phyloP scores from a whole-genome alignment of 2,888 invertebrate species.

The Chalcis sispes region DNA sequence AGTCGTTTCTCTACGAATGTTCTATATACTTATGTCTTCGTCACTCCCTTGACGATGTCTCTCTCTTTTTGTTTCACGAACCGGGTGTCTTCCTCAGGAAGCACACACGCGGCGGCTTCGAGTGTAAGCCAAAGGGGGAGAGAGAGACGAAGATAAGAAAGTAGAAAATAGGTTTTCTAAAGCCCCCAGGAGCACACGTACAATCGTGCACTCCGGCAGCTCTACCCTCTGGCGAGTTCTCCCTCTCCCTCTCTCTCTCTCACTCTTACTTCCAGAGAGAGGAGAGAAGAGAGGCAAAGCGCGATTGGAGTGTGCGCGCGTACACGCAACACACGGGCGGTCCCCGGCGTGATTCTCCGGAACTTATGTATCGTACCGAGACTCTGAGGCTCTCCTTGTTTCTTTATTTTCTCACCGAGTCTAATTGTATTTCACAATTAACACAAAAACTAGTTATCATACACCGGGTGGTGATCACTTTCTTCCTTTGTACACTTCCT shows the following conservation, averaged over 20 bases:
- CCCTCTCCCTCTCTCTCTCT: background rate
- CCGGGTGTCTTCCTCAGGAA: slow-evolving; percentile 14
- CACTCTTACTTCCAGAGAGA: slow-evolving; percentile 9
- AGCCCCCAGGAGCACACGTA: slow-evolving; percentile 28
- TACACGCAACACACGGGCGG: slow-evolving; percentile 43
- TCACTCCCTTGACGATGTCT: slow-evolving; percentile 35
- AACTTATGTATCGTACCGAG: background rate
- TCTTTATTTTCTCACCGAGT: background rate
- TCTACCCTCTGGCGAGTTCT: too few relatives aligned
- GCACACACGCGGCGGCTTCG: slow-evolving; percentile 9
- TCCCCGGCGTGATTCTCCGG: slow-evolving; percentile 47
- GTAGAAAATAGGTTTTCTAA: background rate
- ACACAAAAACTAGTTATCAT: background rate
- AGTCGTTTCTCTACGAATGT: slow-evolving; percentile 32
- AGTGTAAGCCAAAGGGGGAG: background rate
- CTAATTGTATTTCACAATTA: slow-evolving; percentile 13
- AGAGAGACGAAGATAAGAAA: background rate
- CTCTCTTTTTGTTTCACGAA: slow-evolving; percentile 9
- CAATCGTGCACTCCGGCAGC: slow-evolving; percentile 15
- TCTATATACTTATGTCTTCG: slow-evolving; percentile 33
- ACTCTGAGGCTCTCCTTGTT: background rate
- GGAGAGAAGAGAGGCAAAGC: slow-evolving; percentile 16
- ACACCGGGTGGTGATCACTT: slow-evolving; percentile 20
- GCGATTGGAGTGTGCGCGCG: slow-evolving; percentile 46
- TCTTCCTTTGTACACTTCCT: slow-evolving; percentile 25